phyloP scores from a whole-genome alignment of 2,888 invertebrate genomes.

The Drosophila setosimentum region DNA sequence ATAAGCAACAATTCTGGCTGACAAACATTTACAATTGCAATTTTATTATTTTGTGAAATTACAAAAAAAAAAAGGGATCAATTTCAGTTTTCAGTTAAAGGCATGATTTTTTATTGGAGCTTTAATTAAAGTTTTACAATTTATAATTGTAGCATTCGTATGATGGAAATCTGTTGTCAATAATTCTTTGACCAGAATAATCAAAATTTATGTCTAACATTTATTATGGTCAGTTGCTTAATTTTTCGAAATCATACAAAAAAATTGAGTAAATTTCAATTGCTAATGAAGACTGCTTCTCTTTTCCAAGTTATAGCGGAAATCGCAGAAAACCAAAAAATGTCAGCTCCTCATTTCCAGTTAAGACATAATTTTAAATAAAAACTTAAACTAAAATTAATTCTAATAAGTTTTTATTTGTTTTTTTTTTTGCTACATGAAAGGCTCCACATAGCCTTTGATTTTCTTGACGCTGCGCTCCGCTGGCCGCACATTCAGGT shows the following conservation, averaged over 20 bases:
- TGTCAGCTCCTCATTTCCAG: background rate
- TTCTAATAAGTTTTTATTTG: background rate
- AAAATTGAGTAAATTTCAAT: too few species aligned
- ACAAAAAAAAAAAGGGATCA: too few species aligned
- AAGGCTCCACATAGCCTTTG: slow-evolving; percentile 88
- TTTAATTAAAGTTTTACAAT: slow-evolving; percentile 26
- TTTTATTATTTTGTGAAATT: too few species aligned
- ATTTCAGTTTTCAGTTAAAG: too few species aligned
- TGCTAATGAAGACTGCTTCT: too few species aligned
- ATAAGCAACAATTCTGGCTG: background rate
- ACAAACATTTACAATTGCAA: background rate
- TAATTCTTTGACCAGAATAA: background rate
- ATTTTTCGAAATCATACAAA: too few species aligned
- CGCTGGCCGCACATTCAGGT: slow-evolving; percentile 90
- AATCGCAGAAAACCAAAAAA: background rate
- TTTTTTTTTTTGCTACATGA: slow-evolving; percentile 85
- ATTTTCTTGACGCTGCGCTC: slow-evolving; percentile 93
- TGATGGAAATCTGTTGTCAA: too few species aligned
- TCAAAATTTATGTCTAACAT: too few species aligned
- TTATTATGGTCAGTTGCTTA: too few species aligned
- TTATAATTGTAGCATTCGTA: background rate
- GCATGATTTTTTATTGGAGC: background rate
- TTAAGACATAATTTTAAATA: background rate
- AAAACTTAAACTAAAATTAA: background rate
- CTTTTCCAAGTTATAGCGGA: too few species aligned